Evolutionary conservation across 2,113 vertebrate genomes (phyloP).

Genomic region (Hemiscyllium ocellatum): DNA sequence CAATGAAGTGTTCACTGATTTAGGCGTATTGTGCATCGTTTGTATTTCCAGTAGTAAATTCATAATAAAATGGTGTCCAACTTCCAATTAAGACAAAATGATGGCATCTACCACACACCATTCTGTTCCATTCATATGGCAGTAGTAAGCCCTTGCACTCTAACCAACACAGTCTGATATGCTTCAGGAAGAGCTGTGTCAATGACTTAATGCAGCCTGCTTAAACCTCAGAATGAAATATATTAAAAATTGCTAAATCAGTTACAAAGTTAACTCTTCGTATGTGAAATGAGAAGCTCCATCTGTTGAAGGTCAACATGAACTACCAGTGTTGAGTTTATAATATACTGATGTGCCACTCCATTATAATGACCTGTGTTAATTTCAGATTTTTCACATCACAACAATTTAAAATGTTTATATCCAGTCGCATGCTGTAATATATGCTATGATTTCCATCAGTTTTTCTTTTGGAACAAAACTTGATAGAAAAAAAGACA

Average conservation of each 20-base stretch:
- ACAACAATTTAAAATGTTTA: background rate
- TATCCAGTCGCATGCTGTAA: background rate
- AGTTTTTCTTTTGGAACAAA: background rate
- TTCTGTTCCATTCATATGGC: background rate
- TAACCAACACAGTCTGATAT: background rate
- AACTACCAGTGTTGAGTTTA: background rate
- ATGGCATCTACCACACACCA: background rate
- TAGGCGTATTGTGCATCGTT: background rate
- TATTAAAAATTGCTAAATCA: background rate
- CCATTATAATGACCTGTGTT: background rate
- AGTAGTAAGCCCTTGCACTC: background rate
- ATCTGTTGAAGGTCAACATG: background rate
- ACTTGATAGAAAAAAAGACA: background rate
- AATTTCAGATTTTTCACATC: background rate
- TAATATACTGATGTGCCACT: background rate
- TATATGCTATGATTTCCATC: background rate
- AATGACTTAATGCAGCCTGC: background rate
- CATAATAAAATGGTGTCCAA: background rate
- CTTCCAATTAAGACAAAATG: background rate
- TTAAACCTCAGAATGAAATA: background rate
- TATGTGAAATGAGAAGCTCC: background rate
- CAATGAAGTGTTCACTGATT: background rate
- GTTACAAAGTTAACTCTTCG: background rate
- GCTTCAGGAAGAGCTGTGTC: background rate
- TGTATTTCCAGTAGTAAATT: background rate